phyloP scores from a whole-genome alignment of 2,888 invertebrate genomes.

The Julus scanicus region DNA sequence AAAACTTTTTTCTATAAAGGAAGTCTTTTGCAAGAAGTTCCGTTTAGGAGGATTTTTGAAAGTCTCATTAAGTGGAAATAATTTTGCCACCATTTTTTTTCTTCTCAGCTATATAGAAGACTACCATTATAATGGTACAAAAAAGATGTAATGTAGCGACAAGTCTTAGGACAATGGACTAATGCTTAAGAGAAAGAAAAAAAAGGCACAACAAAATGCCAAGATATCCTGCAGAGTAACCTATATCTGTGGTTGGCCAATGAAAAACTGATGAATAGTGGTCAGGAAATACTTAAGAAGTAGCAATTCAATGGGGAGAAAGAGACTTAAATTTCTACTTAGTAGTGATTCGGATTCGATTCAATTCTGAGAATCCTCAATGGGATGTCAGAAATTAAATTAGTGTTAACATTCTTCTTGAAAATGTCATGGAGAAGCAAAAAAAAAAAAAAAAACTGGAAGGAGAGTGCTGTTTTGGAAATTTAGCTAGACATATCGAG shows the following conservation, averaged over 20 bases:
- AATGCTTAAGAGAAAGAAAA: background rate
- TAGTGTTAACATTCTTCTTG: background rate
- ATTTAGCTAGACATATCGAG: no score
- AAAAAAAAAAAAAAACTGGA: background rate
- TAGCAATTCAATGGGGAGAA: background rate
- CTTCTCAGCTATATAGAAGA: background rate
- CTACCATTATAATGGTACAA: background rate
- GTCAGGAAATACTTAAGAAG: background rate
- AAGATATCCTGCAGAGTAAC: background rate
- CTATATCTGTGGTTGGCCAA: background rate
- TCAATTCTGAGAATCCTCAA: background rate
- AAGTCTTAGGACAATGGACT: background rate
- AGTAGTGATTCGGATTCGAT: background rate
- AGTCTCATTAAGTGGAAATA: background rate
- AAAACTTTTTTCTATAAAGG: background rate
- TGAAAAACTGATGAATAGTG: background rate
- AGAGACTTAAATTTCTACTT: background rate
- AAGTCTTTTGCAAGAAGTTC: background rate
- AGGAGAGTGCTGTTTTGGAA: no score
- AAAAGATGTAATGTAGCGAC: background rate
- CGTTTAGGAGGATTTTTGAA: background rate
- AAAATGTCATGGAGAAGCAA: background rate
- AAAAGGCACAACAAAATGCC: background rate
- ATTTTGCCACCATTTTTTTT: background rate
- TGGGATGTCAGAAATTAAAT: background rate